Evolutionary conservation across 1,140 invertebrate genomes (phyloP).

Genomic region (Pomacea maculata): DNA sequence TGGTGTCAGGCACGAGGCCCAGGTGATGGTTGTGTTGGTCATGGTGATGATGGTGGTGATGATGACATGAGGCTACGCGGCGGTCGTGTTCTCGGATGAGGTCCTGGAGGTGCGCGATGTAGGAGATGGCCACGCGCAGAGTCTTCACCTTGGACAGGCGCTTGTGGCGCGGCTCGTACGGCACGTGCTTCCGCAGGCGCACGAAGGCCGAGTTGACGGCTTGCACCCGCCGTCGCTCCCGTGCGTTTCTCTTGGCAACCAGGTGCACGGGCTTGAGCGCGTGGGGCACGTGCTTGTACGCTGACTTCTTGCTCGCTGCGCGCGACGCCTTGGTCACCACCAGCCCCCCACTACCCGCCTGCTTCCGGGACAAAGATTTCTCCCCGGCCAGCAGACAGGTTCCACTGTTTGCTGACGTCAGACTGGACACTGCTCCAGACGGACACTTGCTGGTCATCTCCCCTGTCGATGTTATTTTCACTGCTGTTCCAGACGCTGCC

Average conservation of each 20-base stretch:
- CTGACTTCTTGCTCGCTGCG: slow-evolving; percentile 18
- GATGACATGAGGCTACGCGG: not conserved
- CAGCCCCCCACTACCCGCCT: not conserved
- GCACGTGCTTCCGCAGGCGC: slow-evolving; percentile 55
- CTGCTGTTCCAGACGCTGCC: not conserved
- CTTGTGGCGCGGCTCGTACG: slow-evolving; percentile 67
- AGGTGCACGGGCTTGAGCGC: slow-evolving; percentile 74
- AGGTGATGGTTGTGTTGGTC: slow-evolving; percentile 7
- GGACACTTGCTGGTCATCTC: too few relatives aligned
- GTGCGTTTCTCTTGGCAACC: slow-evolving; percentile 87
- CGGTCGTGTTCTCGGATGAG: slow-evolving; percentile 72
- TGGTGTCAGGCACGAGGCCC: not conserved
- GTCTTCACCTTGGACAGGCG: slow-evolving; percentile 84
- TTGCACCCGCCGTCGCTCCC: slow-evolving; percentile 92
- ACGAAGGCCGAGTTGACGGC: slow-evolving; percentile 79
- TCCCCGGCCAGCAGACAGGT: not conserved
- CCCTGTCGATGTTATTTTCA: not conserved
- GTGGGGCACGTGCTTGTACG: slow-evolving; percentile 53
- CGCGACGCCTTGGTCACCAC: not conserved
- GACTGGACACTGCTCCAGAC: too few relatives aligned
- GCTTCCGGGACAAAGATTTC: too few relatives aligned
- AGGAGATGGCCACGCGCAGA: slow-evolving; percentile 89
- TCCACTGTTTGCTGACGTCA: not conserved
- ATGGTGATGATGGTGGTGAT: not conserved
- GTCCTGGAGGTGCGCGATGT: slow-evolving; percentile 84